These are phyloP conservation scores for Erythrocercus mccallii DNA, from an alignment of 2,113 vertebrate genomes.

Conservation along the genomic window DNA sequence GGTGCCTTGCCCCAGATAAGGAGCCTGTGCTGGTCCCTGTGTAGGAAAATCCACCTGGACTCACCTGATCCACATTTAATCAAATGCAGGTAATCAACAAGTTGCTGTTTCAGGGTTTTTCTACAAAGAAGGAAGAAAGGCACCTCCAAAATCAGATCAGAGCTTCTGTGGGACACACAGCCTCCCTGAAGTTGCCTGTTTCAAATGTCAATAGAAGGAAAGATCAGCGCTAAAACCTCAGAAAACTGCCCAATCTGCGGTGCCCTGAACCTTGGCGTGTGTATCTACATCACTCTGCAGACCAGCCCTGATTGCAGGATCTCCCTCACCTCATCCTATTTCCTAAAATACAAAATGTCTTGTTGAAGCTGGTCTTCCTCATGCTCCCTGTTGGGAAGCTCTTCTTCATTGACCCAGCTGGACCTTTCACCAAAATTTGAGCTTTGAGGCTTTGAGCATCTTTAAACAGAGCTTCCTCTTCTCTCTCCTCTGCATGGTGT, in stretches of 20 bases:
- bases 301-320: accelerated
- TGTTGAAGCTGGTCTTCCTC: background rate
- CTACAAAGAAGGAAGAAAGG: background rate
- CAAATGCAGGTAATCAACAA: background rate
- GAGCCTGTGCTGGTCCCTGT: background rate
- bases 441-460: background rate
- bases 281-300: background rate
- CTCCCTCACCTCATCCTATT: background rate
- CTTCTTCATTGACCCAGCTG: background rate
- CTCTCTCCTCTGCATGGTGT: background rate
- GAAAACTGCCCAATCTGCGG: background rate
- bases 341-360: background rate
- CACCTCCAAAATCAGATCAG: background rate
- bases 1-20: background rate
- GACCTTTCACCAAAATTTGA: background rate
- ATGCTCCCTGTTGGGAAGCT: background rate
- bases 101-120: background rate
- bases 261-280: background rate
- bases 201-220: background rate
- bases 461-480: background rate
- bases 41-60: accelerated
- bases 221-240: background rate
- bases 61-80: background rate
- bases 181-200: background rate
- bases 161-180: background rate